phyloP scores from a whole-genome alignment of 2,113 vertebrate genomes.

The Scytalopus superciliaris region DNA sequence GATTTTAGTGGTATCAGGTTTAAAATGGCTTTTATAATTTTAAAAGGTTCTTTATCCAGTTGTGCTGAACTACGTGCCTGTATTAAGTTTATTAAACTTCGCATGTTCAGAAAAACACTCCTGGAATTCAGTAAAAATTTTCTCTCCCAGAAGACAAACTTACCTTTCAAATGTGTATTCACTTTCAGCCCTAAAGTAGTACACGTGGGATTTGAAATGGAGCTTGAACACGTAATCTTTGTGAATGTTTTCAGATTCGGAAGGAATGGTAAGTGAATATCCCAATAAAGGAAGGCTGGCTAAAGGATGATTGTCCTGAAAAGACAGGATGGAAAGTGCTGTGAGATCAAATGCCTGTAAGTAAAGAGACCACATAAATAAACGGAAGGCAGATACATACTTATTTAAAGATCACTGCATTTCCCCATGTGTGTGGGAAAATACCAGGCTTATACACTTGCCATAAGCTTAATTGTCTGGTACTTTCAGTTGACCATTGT shows the following conservation, averaged over 20 bases:
- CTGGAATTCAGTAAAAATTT: not conserved
- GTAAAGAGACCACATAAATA: not conserved
- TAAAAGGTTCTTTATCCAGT: not conserved
- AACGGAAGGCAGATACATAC: not conserved
- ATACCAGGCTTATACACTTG: not conserved
- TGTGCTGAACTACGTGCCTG: not conserved
- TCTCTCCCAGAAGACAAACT: not conserved
- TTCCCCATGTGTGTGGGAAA: not conserved
- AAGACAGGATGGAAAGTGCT: not conserved
- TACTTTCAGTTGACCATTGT: not conserved
- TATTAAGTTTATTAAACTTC: not conserved
- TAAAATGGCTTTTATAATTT: not conserved
- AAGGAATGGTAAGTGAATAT: slow-evolving; percentile 92
- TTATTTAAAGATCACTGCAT: not conserved
- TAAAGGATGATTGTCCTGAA: slow-evolving; percentile 94
- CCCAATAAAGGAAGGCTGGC: slow-evolving; percentile 95
- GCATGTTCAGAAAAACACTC: not conserved
- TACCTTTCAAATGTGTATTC: slow-evolving; percentile 97
- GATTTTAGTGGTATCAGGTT: too few species aligned
- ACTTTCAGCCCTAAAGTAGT: slow-evolving; percentile 97
- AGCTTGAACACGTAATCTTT: slow-evolving; percentile 99
- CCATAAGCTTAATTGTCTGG: not conserved
- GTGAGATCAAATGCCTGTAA: not conserved
- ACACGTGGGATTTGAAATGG: slow-evolving; percentile 98
- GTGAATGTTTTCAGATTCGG: slow-evolving; percentile 93